A percentile compares a stretch with the other conserved stretches of the same genome.
These are phyloP conservation scores for Cantharis lateralis DNA, from an alignment of 2,888 invertebrate genomes.

Conservation along the genomic window DNA sequence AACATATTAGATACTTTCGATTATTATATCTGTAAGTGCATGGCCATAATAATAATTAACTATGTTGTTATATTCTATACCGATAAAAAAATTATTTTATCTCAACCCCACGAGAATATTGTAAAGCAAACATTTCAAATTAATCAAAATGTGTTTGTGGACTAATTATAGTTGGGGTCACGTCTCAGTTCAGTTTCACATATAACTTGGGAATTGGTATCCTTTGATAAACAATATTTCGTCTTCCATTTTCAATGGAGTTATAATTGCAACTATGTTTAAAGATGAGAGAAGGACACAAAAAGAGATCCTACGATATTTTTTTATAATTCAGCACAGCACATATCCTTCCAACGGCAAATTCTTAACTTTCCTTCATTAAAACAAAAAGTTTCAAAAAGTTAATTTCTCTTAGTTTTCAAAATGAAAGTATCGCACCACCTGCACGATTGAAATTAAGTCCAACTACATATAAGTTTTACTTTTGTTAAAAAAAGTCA, in stretches of 20 bases:
- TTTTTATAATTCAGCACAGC: background rate
- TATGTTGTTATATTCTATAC: background rate
- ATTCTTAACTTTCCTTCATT: background rate
- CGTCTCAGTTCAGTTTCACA: background rate
- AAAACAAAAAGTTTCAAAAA: background rate
- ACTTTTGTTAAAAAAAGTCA: no score
- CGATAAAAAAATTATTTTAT: background rate
- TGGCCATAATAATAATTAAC: background rate
- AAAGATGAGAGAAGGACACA: background rate
- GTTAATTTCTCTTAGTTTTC: background rate
- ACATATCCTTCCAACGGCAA: background rate
- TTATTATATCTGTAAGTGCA: background rate
- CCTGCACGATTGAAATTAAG: no score
- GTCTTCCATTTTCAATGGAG: background rate
- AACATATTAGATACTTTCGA: no score
- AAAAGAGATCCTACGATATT: background rate
- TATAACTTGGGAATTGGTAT: background rate
- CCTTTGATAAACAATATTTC: background rate
- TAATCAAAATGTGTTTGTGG: background rate
- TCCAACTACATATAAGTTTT: no score
- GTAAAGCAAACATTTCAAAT: background rate
- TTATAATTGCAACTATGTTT: background rate
- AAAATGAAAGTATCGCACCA: no score
- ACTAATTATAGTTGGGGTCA: background rate
- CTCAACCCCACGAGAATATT: background rate